Conservation (phyloP, 2,888 invertebrate species). For the Pediacus dermestoides region DNA sequence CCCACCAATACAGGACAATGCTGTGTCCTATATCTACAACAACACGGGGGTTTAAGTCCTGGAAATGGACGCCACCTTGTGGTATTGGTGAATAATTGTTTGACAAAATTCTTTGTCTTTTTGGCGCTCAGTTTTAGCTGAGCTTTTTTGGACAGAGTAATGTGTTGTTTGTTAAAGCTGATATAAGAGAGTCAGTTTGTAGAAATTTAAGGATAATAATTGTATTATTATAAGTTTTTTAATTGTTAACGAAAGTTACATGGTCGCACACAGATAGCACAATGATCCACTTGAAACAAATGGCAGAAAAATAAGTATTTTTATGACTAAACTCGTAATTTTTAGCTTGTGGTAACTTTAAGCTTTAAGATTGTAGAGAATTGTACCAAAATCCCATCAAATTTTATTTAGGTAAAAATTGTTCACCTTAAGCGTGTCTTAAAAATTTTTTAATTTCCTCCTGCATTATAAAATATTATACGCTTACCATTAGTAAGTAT, state of each 20-base stretch:
- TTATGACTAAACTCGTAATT: slow-evolving; percentile 9
- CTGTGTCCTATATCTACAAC: slow-evolving; percentile 60
- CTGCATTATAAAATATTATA: slow-evolving; percentile 5
- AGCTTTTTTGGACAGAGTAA: slow-evolving; percentile 21
- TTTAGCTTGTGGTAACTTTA: slow-evolving; percentile 34
- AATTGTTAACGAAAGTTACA: slow-evolving; percentile 19
- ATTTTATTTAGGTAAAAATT: background rate
- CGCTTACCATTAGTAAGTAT: slow-evolving; percentile 3
- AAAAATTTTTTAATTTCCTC: slow-evolving; percentile 19
- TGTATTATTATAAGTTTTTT: slow-evolving; percentile 16
- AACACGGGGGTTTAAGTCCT: slow-evolving; percentile 67
- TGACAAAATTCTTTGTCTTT: slow-evolving; percentile 15
- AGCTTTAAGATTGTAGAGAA: slow-evolving; percentile 29
- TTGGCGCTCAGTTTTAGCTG: slow-evolving; percentile 15
- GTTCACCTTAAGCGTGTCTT: slow-evolving; percentile 40
- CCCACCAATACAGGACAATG: slow-evolving; percentile 45
- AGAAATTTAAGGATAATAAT: slow-evolving; percentile 21
- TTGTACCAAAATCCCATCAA: slow-evolving; percentile 7
- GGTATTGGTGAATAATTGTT: slow-evolving; percentile 13
- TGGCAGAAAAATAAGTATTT: slow-evolving; percentile 25
- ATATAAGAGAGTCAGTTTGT: slow-evolving; percentile 12
- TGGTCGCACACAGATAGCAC: slow-evolving; percentile 14
- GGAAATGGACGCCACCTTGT: slow-evolving; percentile 33
- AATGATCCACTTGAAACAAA: slow-evolving; percentile 20
- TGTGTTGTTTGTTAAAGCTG: slow-evolving; percentile 9